These are phyloP conservation scores for Trichacis sp. DNA, from an alignment of 2,888 invertebrate genomes.

Conservation along the genomic window DNA sequence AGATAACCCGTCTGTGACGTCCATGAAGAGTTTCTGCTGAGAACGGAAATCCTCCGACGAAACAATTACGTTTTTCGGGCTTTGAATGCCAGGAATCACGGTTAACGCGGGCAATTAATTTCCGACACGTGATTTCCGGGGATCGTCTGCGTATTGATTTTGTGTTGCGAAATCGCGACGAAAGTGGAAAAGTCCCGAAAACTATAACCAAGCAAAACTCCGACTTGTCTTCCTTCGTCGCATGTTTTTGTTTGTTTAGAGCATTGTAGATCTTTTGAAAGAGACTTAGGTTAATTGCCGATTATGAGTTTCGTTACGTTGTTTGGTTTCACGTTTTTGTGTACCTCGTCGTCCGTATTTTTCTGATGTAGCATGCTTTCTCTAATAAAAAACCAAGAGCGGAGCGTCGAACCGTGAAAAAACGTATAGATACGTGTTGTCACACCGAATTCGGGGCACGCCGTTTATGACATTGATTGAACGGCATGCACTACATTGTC, in stretches of 20 bases:
- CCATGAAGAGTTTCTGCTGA: neutral
- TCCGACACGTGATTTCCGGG: constrained; percentile 44
- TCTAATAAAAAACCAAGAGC: constrained; percentile 47
- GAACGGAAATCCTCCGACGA: neutral
- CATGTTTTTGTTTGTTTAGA: constrained; percentile 38
- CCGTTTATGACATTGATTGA: constrained; percentile 39
- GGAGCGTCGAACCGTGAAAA: constrained; percentile 38
- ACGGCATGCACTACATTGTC: constrained; percentile 33
- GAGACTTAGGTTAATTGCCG: constrained; percentile 37
- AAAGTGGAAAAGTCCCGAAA: neutral
- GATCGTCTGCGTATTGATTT: constrained; percentile 49
- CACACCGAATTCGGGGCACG: constrained; percentile 30
- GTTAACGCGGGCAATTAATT: neutral
- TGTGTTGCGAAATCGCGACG: constrained; percentile 34
- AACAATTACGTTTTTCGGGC: neutral
- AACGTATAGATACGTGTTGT: constrained; percentile 25
- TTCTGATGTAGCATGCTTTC: constrained; percentile 63
- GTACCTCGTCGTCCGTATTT: constrained; percentile 58
- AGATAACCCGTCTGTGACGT: neutral
- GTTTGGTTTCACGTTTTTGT: constrained; percentile 47
- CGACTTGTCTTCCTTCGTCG: constrained; percentile 11
- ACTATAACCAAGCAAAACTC: neutral
- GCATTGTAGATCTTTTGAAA: constrained; percentile 45
- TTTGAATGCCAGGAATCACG: neutral
- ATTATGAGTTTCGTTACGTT: constrained; percentile 28